Percentiles rank a stretch among this genome's conserved stretches.
Evolutionary conservation across 2,797 vertebrate species (phyloP).

Genomic region (Rhinophrynus dorsalis): DNA sequence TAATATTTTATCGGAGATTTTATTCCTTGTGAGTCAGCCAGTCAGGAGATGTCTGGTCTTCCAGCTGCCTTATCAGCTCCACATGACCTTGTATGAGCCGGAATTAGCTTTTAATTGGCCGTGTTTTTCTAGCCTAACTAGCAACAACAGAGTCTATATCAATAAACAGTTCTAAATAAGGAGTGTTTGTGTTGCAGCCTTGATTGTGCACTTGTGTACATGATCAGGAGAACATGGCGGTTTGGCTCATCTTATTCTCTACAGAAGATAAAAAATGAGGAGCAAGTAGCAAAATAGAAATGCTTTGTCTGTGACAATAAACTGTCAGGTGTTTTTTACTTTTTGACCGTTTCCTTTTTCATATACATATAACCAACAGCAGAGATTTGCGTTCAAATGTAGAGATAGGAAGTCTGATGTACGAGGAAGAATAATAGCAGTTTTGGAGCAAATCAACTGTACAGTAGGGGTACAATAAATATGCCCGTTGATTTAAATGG

Average conservation of each 20-base stretch:
- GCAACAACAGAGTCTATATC: constrained; percentile 58
- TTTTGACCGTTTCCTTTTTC: background rate
- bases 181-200: constrained; percentile 57
- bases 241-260: constrained; percentile 12
- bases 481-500: too few relatives aligned
- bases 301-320: background rate
- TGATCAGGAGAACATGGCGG: background rate
- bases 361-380: background rate
- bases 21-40: constrained; percentile 70
- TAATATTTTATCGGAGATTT: constrained; percentile 57
- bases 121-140: constrained; percentile 54
- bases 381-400: background rate
- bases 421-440: too few relatives aligned
- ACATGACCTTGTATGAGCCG: constrained; percentile 55
- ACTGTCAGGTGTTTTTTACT: background rate
- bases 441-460: too few relatives aligned
- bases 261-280: background rate
- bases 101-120: constrained; percentile 61
- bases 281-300: background rate
- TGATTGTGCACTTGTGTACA: background rate
- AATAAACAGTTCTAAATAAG: constrained; percentile 54
- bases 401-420: background rate
- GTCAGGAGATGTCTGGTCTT: constrained; percentile 55
- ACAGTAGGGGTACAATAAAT: too few relatives aligned
- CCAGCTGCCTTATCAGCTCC: constrained; percentile 58